Evolutionary conservation across 2,888 invertebrate species (phyloP), one percentile per base, ranked within the genome.

Genomic region (Synergus japonicus): DNA sequence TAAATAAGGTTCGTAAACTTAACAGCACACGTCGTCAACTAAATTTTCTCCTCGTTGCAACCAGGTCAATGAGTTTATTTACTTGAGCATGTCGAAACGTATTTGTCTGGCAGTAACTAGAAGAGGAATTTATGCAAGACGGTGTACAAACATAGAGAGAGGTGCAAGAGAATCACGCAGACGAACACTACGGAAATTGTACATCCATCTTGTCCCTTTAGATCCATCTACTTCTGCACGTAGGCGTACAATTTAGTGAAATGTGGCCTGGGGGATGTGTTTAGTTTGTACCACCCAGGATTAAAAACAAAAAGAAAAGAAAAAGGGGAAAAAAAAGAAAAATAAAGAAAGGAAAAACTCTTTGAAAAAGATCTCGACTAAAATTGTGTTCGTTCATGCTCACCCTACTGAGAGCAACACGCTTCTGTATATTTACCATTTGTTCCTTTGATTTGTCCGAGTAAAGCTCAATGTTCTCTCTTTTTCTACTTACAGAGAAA

Each of bases 61-160:
- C 22, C 18, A 29, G 60, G 60, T 60, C 60, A 60, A 60, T 60
- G 60, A 60, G 60, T 22, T 60, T 60, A 60, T 60, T 60, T 60
- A 60, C 60, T 29, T 12, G 22, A 13, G 60, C 22, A 60, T 60
- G 60, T 60, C 60, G 60, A 29, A 22, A 60, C 22, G 4, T 60
- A 60, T 60, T 60, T 60, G 60, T 22, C 60, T 22, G 12, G 12
- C 60, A 60, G 22, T 22, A 22, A 60, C 60, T 22, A 12, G 18
- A 22, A 22, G 22, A 22, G 12, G 12, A 60, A 60, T 60, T 60
- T 60, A 60, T 60, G 60, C 60, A 60, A 60, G 60, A 22, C 60
- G 22, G 60, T 22, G 60, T 60, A 5, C 60, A 60, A 60, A 60
- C 60, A 60, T 60, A 60, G 22, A 60, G 60, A 60, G 12, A 29